phyloP scores from a whole-genome alignment of 1,140 invertebrate species.

The Watersipora subatra region DNA sequence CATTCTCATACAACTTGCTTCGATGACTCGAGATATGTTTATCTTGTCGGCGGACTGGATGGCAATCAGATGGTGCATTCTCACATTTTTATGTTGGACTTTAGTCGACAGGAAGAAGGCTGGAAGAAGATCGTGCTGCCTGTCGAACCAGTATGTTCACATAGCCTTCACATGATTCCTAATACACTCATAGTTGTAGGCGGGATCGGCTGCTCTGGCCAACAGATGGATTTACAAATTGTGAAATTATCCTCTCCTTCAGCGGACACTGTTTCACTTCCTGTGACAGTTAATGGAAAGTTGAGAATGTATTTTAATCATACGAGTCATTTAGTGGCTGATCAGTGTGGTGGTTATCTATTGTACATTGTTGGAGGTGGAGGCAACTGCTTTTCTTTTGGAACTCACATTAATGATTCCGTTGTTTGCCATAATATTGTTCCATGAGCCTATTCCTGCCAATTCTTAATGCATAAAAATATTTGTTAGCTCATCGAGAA shows the following conservation, averaged over 20 bases:
- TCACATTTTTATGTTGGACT: background rate
- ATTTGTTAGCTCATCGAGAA: no score
- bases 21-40: background rate
- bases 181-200: background rate
- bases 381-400: conserved; percentile 48
- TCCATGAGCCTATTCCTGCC: no score
- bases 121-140: background rate
- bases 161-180: background rate
- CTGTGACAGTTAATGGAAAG: background rate
- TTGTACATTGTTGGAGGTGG: conserved; percentile 42
- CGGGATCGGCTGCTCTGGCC: background rate
- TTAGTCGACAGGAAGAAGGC: background rate
- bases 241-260: background rate
- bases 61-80: background rate
- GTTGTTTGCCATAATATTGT: no score
- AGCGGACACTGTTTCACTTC: background rate
- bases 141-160: background rate
- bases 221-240: background rate
- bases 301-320: conserved; percentile 27
- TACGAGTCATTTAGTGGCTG: conserved; percentile 15
- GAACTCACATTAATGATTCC: conserved; percentile 44
- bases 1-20: background rate
- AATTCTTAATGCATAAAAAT: no score
- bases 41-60: background rate
- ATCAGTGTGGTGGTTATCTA: conserved; percentile 20